Evolutionary conservation across 2,113 vertebrate species (phyloP).

Genomic region (Platysteira castanea): DNA sequence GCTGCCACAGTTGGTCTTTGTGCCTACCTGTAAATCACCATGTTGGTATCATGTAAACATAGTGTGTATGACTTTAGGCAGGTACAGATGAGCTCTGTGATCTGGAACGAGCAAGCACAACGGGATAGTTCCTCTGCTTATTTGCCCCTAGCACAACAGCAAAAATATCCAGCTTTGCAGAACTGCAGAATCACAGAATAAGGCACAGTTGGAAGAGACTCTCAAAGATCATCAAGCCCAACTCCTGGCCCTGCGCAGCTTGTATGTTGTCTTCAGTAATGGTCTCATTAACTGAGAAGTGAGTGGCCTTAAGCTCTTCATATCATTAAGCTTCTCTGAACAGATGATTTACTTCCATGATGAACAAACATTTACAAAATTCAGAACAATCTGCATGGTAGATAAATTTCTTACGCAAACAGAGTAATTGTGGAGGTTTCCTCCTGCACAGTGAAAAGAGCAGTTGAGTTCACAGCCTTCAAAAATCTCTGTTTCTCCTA

Average conservation of each 20-base stretch:
- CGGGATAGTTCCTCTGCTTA: accelerated
- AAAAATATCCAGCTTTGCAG: background rate
- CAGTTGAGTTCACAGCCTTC: background rate
- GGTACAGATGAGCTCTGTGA: background rate
- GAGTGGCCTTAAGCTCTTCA: background rate
- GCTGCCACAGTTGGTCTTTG: background rate
- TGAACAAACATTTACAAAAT: background rate
- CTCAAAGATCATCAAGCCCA: background rate
- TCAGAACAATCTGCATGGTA: background rate
- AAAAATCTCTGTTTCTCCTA: background rate
- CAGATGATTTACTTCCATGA: background rate
- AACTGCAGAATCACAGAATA: background rate
- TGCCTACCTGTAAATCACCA: background rate
- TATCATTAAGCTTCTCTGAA: background rate
- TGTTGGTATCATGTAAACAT: background rate
- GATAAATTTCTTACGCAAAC: background rate
- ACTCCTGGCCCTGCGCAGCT: background rate
- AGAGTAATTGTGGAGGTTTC: background rate
- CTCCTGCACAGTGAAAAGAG: background rate
- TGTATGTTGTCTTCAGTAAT: background rate
- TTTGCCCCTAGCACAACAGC: background rate
- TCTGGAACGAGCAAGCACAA: background rate
- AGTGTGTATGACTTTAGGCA: accelerated
- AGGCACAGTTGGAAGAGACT: background rate
- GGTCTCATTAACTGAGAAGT: background rate